Conservation (phyloP, 2,888 invertebrate genomes). For the Phorcus lineatus region DNA sequence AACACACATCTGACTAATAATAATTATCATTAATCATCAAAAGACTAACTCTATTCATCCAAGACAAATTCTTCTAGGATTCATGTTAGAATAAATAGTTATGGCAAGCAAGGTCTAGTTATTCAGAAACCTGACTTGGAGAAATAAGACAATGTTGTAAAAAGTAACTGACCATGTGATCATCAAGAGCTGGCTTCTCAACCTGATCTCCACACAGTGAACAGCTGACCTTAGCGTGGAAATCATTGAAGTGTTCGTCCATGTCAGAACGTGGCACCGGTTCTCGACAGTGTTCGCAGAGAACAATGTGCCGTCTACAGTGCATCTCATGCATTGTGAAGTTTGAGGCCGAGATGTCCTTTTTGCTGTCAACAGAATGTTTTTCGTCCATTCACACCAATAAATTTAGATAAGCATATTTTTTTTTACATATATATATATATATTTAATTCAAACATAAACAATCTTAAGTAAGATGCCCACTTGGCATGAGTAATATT, state of each 20-base stretch:
- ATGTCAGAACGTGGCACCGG: slow-evolving; percentile 81
- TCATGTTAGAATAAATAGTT: too few relatives aligned
- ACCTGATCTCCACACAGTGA: slow-evolving; percentile 73
- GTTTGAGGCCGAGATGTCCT: slow-evolving; percentile 82
- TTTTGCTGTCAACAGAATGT: slow-evolving; percentile 78
- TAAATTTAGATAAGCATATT: too few relatives aligned
- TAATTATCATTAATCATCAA: too few relatives aligned
- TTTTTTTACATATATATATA: too few relatives aligned
- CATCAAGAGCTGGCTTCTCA: slow-evolving; percentile 70
- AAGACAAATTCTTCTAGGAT: too few relatives aligned
- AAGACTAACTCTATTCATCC: too few relatives aligned
- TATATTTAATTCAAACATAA: too few relatives aligned
- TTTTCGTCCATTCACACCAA: neutral
- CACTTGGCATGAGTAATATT: neutral
- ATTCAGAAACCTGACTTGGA: too few relatives aligned
- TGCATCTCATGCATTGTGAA: slow-evolving; percentile 84
- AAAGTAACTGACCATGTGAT: slow-evolving; percentile 71
- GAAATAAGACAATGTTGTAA: too few relatives aligned
- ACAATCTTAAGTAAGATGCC: neutral
- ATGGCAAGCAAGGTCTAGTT: too few relatives aligned
- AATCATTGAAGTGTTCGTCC: slow-evolving; percentile 78
- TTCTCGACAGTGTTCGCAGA: slow-evolving; percentile 83
- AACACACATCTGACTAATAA: too few relatives aligned
- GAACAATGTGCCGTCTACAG: slow-evolving; percentile 82
- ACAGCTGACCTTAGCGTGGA: slow-evolving; percentile 77